Conservation (phyloP, 2,888 invertebrate genomes). For the Anoplius nigerrimus region DNA sequence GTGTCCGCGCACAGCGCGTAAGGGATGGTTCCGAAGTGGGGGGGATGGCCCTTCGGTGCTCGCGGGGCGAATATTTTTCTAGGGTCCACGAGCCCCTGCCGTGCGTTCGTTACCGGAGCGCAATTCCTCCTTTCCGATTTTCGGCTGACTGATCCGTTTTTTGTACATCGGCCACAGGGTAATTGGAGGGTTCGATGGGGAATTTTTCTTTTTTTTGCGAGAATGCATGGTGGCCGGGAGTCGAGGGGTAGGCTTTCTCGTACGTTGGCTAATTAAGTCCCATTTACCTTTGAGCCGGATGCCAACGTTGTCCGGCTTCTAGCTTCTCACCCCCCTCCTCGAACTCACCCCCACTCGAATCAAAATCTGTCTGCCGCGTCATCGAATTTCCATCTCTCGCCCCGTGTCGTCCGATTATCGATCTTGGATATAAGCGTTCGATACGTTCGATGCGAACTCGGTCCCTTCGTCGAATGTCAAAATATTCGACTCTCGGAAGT, state of each 20-base stretch:
- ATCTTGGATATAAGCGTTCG: slow-evolving; percentile 33
- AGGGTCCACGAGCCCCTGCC: slow-evolving; percentile 28
- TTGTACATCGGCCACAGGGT: slow-evolving; percentile 23
- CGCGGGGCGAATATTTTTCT: background rate
- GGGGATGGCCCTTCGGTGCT: background rate
- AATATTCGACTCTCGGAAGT: too few relatives aligned
- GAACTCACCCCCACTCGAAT: too few relatives aligned
- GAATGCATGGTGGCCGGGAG: background rate
- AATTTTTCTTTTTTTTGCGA: slow-evolving; percentile 1
- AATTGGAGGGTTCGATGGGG: slow-evolving; percentile 20
- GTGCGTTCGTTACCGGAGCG: slow-evolving; percentile 34
- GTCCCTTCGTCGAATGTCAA: background rate
- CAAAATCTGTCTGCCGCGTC: background rate
- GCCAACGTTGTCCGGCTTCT: background rate
- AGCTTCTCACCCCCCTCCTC: background rate
- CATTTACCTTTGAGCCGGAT: slow-evolving; percentile 36
- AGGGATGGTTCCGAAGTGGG: background rate
- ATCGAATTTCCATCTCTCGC: background rate
- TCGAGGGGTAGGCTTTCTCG: slow-evolving; percentile 5
- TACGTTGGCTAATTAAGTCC: slow-evolving; percentile 32
- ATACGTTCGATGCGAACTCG: slow-evolving; percentile 5
- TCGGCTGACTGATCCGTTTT: slow-evolving; percentile 21
- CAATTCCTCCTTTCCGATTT: slow-evolving; percentile 20
- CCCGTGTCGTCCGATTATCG: slow-evolving; percentile 31
- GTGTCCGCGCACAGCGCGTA: too few relatives aligned